Base-by-base conservation (phyloP, 2,888 invertebrate genomes). In the Thelaira solivaga region DNA sequence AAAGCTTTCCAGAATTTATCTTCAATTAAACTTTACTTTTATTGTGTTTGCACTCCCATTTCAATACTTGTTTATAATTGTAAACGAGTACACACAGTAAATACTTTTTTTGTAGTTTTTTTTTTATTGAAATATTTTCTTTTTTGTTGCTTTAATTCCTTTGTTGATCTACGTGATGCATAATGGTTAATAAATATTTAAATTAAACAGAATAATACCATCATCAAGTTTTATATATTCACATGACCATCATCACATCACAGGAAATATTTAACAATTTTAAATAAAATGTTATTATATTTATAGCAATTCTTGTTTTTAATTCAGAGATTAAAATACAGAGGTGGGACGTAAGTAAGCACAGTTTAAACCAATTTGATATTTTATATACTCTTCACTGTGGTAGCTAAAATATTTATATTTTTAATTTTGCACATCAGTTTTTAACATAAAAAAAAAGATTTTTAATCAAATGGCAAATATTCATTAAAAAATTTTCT, bases 121-220 rank as follows among this genome's bases (percentile, higher is more conserved):
- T 43, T 43, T 43, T 43, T 16, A 43, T 43, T 43, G 11, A 43
- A 43, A 11, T 18, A 10, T 20, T 43, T 43, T 11, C 43, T 11
- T 31, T 18, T 41, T 41, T n/a, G n/a, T n/a, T 43, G 7, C 18
- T 34, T 34, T 34, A 45, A 34, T 16, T 55, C n/a, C 31, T 45
- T 34, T 22, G 13, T 41, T 36, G 26, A 18, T 65, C 8, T 45
- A 18, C 45, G 24, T 67, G 55, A 45, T 55, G 43, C 55, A 8
- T 45, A 67, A 67, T 67, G 43, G 55, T 55, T 67, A 67, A 67
- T 55, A 67, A 67, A 67, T 67, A 67, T 55, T 55, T 55, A 55
- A 67, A 55, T 45, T 55, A 67, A 24, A 22, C 67, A 34, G 55
- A 67, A 43, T 45, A 34, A 67, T 45, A 29, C 34, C 55, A 34